Percentiles rank a stretch among this genome's conserved stretches.
Evolutionary conservation across 2,888 invertebrate genomes (phyloP).

Genomic region (Spodoptera exigua): DNA sequence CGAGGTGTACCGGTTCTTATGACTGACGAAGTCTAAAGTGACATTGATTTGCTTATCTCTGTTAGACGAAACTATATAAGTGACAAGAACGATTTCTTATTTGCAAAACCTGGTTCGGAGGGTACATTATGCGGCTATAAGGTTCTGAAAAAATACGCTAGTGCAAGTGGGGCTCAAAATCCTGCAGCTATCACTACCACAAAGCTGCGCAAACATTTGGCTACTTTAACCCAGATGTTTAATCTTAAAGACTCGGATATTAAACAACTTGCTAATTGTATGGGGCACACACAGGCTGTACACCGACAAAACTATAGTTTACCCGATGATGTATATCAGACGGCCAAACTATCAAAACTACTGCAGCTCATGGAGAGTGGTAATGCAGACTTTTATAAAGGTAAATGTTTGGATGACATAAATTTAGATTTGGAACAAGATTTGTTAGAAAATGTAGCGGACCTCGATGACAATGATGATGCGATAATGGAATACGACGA

Average conservation of each 20-base stretch:
- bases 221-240: constrained; percentile 46
- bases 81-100: constrained; percentile 25
- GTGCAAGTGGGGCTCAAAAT: constrained; percentile 41
- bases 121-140: constrained; percentile 28
- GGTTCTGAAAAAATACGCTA: constrained; percentile 45
- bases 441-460: constrained; percentile 9
- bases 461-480: background rate
- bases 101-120: constrained; percentile 43
- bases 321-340: constrained; percentile 44
- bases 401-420: constrained; percentile 43
- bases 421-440: constrained; percentile 40
- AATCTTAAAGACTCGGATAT: constrained; percentile 32
- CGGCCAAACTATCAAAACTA: constrained; percentile 47
- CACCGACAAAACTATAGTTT: constrained; percentile 42
- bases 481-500: background rate
- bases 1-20: constrained; percentile 58
- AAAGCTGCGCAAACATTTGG: constrained; percentile 48
- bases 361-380: constrained; percentile 51
- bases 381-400: constrained; percentile 43
- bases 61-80: constrained; percentile 18
- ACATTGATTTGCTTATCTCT: constrained; percentile 39
- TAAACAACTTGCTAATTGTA: constrained; percentile 45
- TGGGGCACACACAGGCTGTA: constrained; percentile 39
- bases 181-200: constrained; percentile 41
- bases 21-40: constrained; percentile 51